Evolutionary conservation across 2,888 invertebrate species (phyloP).

Genomic region (Xanthia togata): DNA sequence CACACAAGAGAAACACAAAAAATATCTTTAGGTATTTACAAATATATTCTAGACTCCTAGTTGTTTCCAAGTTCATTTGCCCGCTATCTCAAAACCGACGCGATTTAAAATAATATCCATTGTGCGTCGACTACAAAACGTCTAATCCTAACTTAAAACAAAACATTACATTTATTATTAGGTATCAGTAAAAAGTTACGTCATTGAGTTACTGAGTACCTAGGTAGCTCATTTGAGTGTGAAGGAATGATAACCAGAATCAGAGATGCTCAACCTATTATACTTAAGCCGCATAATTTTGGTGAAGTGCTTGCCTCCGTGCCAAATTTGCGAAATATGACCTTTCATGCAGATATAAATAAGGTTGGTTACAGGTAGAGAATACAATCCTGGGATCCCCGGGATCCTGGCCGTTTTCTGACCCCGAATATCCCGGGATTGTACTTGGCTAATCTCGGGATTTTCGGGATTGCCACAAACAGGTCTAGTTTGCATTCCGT

Average conservation of each 20-base stretch:
- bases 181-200: constrained; percentile 11
- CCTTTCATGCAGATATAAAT: not conserved
- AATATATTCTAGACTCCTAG: not conserved
- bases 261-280: constrained; percentile 10
- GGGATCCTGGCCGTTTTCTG: no score
- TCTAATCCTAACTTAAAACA: not conserved
- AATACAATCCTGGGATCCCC: no score
- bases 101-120: constrained; percentile 14
- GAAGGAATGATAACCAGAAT: constrained; percentile 23
- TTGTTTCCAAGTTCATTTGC: not conserved
- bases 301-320: not conserved
- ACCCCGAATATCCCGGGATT: no score
- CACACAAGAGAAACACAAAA: not conserved
- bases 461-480: no score
- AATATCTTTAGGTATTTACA: no score
- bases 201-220: constrained; percentile 3
- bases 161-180: constrained; percentile 15
- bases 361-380: not conserved
- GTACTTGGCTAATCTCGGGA: no score
- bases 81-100: not conserved
- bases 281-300: not conserved
- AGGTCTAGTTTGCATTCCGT: no score
- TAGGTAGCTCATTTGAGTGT: constrained; percentile 17
- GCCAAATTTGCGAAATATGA: not conserved
- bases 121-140: constrained; percentile 9